Base-by-base conservation (phyloP, 2,113 vertebrate species). In the Vanacampus margaritifer region DNA sequence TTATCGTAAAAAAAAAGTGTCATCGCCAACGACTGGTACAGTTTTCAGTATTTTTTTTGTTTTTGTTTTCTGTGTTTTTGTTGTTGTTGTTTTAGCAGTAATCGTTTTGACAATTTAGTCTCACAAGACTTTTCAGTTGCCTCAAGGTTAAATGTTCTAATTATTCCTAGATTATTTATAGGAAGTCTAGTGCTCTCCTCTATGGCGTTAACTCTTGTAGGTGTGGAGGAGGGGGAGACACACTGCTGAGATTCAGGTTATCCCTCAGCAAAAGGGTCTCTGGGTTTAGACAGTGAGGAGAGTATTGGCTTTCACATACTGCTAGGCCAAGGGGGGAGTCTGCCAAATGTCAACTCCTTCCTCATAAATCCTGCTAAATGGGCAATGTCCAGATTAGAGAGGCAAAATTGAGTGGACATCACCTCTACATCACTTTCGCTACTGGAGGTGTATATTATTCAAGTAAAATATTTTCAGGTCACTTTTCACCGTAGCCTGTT, bases 291-390 rank as follows among this genome's bases (percentile, higher is more conserved):
- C 88, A 87, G 79, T 82, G 80, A 81, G 82, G 85, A 87, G 84
- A 87, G 88, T 90, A 89, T 90, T 90, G 79, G 79, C 82, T 90
- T 90, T 90, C 88, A 90, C 86, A 85, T 80, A 85, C 86, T 90
- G 87, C 84, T 85, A 81, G 86, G 80, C 83, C 83, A 86, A 86
- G 62, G 72, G 87, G 82, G 82, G 79, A 88, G 86, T 84, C 87
- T 89, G 88, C 82, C 89, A 90, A 84, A 89, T 89, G 86, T 87
- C 89, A 89, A 82, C 82, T 81, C 80, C 64, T 83, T 71, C 74
- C 75, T 74, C 82, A 89, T 89, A 87, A 88, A 89, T 90, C 80
- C 88, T 86, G 74, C 84, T 88, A 87, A 88, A 90, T 89, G 88
- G 86, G 84, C 86, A 87, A 81, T 68, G 69, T 79, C 79, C 69